These are phyloP conservation scores for Papilio elwesi DNA, from an alignment of 2,888 invertebrate species.

Conservation along the genomic window DNA sequence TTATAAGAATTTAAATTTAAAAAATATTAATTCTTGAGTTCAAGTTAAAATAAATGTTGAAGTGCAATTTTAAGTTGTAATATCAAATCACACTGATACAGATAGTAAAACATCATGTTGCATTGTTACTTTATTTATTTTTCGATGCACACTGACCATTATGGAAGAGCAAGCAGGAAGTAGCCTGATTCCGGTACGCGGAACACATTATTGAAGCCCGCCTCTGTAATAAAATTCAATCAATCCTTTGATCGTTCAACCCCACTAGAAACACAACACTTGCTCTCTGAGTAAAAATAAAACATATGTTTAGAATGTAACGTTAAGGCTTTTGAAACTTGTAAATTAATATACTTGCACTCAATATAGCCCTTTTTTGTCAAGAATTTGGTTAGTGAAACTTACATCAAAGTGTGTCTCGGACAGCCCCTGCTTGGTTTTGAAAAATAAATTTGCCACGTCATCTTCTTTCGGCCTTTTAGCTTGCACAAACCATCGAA, in stretches of 20 bases:
- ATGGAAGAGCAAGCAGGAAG: conserved; percentile 59
- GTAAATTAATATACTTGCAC: neutral
- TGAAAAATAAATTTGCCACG: too few relatives aligned
- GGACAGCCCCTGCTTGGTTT: too few relatives aligned
- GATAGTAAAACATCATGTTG: neutral
- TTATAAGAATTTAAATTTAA: too few relatives aligned
- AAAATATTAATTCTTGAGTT: too few relatives aligned
- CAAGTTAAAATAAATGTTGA: neutral
- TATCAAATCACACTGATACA: neutral
- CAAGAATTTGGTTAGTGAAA: too few relatives aligned
- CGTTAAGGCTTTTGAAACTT: neutral
- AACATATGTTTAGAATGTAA: neutral
- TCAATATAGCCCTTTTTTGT: neutral
- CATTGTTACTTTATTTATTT: neutral
- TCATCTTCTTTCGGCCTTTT: too few relatives aligned
- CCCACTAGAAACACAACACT: conserved; percentile 33
- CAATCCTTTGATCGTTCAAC: conserved; percentile 63
- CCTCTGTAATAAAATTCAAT: conserved; percentile 63
- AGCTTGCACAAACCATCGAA: too few relatives aligned
- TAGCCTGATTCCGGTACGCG: conserved; percentile 57
- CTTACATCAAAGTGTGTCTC: too few relatives aligned
- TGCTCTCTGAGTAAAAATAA: conserved; percentile 5
- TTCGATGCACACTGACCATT: conserved; percentile 14
- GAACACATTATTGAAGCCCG: conserved; percentile 59
- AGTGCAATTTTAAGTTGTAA: neutral